These are phyloP conservation scores for Plusia festucae DNA, from an alignment of 2,888 invertebrate genomes.

Conservation along the genomic window DNA sequence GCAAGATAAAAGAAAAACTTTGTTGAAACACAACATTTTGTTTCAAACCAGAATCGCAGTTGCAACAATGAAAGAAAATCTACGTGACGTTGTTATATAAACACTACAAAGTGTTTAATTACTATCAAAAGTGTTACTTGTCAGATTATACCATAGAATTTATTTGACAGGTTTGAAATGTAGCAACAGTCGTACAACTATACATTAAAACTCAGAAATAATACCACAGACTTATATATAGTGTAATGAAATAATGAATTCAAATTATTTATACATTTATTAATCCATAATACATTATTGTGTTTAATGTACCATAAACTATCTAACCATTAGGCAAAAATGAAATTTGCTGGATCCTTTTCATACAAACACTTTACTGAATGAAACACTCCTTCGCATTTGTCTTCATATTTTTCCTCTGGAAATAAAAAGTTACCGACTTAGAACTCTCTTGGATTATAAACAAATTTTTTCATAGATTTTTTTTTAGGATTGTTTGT, in stretches of 20 bases:
- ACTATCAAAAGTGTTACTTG: conserved; percentile 25
- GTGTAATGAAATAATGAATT: conserved; percentile 38
- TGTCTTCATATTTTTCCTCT: conserved; percentile 78
- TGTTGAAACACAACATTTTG: conserved; percentile 24
- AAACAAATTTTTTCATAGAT: not conserved
- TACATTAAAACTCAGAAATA: conserved; percentile 7
- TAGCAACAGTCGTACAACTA: conserved; percentile 2
- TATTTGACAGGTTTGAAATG: conserved; percentile 19
- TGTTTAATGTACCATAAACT: conserved; percentile 42
- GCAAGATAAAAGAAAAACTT: conserved; percentile 18
- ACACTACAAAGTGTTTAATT: conserved; percentile 31
- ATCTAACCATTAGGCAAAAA: conserved; percentile 70
- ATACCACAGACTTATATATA: not conserved
- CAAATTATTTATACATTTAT: conserved; percentile 54
- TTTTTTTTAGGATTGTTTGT: too few species aligned
- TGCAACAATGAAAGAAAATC: conserved; percentile 23
- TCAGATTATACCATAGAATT: conserved; percentile 21
- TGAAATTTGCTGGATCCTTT: conserved; percentile 75
- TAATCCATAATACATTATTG: conserved; percentile 33
- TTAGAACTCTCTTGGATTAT: not conserved
- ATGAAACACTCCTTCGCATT: conserved; percentile 78
- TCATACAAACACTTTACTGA: conserved; percentile 80
- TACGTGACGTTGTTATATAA: conserved; percentile 29
- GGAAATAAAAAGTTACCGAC: conserved; percentile 61
- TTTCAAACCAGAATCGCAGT: conserved; percentile 3